A percentile compares a stretch with the other conserved stretches of the same genome.
Evolutionary conservation across 2,113 vertebrate genomes (phyloP).

Genomic region (Euleptes europaea): DNA sequence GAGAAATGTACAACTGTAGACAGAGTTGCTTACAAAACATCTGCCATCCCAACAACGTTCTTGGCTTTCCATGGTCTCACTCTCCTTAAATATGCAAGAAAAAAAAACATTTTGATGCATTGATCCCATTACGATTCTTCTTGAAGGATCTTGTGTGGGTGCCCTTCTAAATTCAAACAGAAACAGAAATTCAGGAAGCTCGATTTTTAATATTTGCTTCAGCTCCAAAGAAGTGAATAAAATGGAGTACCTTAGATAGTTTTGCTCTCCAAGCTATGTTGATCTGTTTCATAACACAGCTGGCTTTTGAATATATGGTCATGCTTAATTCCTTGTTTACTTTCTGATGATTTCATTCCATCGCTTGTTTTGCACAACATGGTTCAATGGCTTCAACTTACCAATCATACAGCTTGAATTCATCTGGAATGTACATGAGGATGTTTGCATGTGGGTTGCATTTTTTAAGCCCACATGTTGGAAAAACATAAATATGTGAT

Average conservation of each 20-base stretch:
- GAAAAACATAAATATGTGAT: slow-evolving; percentile 10
- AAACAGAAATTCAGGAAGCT: not conserved
- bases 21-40: not conserved
- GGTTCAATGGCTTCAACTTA: not conserved
- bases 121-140: not conserved
- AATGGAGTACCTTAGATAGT: not conserved
- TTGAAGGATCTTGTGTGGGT: not conserved
- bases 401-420: slow-evolving; percentile 14
- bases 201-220: not conserved
- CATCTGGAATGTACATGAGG: not conserved
- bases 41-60: not conserved
- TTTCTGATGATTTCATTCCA: not conserved
- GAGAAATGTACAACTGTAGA: not conserved
- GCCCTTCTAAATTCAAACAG: not conserved
- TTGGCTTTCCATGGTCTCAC: not conserved
- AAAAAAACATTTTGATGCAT: not conserved
- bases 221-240: not conserved
- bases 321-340: slow-evolving; percentile 29
- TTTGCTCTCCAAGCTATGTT: not conserved
- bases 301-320: not conserved
- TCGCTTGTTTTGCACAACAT: not conserved
- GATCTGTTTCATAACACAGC: not conserved
- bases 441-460: slow-evolving; percentile 11
- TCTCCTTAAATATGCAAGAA: not conserved
- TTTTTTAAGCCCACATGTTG: not conserved